These are phyloP conservation scores for Ariolimax columbianus DNA, from an alignment of 2,888 invertebrate species.

Conservation along the genomic window DNA sequence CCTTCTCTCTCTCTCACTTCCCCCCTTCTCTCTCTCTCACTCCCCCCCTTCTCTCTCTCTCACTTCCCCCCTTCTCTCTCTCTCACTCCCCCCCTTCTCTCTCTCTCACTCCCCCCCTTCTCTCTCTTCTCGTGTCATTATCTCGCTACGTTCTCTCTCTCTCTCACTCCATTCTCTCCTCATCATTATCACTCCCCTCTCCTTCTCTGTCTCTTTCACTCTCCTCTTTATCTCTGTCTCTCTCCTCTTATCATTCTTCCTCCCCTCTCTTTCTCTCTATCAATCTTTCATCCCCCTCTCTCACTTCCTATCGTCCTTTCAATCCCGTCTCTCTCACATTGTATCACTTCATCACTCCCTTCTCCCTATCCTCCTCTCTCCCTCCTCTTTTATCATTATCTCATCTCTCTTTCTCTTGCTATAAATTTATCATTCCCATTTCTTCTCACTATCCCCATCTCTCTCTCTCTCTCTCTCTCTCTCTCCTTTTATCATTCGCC, in stretches of 20 bases:
- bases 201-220: not conserved
- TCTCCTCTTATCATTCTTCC: not conserved
- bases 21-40: not conserved
- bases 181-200: not conserved
- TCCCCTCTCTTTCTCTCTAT: not conserved
- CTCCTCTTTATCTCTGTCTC: not conserved
- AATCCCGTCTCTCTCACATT: not conserved
- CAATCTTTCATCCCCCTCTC: not conserved
- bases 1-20: not conserved
- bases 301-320: not conserved
- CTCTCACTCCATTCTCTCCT: not conserved
- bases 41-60: not conserved
- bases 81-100: not conserved
- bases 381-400: not conserved
- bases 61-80: not conserved
- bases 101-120: not conserved
- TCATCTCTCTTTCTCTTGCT: not conserved
- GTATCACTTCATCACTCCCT: not conserved
- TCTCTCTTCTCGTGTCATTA: not conserved
- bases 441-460: not conserved
- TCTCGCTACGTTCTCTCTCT: not conserved
- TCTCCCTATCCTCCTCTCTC: not conserved
- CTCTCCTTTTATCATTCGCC: not conserved
- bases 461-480: slow-evolving; percentile 5
- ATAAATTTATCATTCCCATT: not conserved